Evolutionary conservation across 1,140 invertebrate genomes (phyloP).

Genomic region (Tetragonula clypearis): DNA sequence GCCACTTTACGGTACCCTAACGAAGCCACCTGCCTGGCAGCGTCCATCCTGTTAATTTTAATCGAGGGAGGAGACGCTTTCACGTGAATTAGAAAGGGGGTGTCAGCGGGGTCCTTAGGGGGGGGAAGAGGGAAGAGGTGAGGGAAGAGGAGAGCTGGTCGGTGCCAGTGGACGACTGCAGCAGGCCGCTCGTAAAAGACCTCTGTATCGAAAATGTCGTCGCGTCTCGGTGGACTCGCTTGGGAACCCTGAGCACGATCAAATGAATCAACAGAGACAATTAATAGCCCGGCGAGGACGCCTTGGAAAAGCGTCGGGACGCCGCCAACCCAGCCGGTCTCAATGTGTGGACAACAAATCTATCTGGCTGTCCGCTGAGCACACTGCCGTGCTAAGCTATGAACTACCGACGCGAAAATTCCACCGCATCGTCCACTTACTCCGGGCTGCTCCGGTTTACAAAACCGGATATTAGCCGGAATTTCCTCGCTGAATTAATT

Average conservation of each 20-base stretch:
- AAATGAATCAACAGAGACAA: conserved; percentile 81
- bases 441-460: background rate
- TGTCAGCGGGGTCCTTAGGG: background rate
- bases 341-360: conserved; percentile 61
- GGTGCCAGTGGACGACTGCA: conserved; percentile 54
- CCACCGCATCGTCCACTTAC: too few species aligned
- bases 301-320: conserved; percentile 62
- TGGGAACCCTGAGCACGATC: conserved; percentile 79
- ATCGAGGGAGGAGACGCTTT: conserved; percentile 67
- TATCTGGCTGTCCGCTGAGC: conserved; percentile 48
- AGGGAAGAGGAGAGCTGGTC: background rate
- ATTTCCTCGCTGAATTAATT: background rate
- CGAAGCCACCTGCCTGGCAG: conserved; percentile 67
- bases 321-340: conserved; percentile 60
- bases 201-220: conserved; percentile 62
- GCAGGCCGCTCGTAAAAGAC: conserved; percentile 71
- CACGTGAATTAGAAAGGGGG: conserved; percentile 61
- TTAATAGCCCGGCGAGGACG: conserved; percentile 75
- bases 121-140: background rate
- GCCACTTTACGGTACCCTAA: conserved; percentile 66
- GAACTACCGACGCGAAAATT: background rate
- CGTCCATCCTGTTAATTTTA: conserved; percentile 68
- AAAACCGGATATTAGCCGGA: background rate
- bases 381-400: conserved; percentile 41
- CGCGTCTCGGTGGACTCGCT: conserved; percentile 60